phyloP scores from a whole-genome alignment of 92 coral and sea anemone genomes.

The Ricordea florida region DNA sequence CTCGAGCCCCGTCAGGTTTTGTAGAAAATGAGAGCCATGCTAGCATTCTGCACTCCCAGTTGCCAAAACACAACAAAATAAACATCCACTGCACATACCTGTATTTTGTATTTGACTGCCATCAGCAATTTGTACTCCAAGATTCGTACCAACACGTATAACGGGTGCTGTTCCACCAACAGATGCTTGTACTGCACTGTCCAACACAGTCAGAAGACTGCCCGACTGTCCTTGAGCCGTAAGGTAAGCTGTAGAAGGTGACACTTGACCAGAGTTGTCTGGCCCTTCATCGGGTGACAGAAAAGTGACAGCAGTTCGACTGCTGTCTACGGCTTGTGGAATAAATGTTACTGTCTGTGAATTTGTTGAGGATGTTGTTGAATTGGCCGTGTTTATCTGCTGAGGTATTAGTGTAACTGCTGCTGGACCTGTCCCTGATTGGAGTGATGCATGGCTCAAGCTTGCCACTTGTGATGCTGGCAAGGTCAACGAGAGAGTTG shows the following conservation, averaged over 20 bases:
- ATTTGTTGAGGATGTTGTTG: slow-evolving; percentile 47
- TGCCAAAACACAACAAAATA: neutral
- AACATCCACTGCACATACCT: slow-evolving; percentile 39
- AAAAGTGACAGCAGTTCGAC: slow-evolving; percentile 38
- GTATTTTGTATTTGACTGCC: slow-evolving; percentile 33
- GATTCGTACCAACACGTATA: slow-evolving; percentile 44
- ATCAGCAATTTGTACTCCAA: slow-evolving; percentile 19
- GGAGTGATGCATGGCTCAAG: slow-evolving; percentile 68
- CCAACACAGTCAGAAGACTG: slow-evolving; percentile 76
- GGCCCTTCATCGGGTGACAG: slow-evolving; percentile 16
- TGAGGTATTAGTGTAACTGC: slow-evolving; percentile 77
- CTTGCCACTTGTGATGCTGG: slow-evolving; percentile 83
- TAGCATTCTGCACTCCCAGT: neutral
- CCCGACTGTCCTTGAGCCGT: slow-evolving; percentile 66
- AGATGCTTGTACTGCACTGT: slow-evolving; percentile 59
- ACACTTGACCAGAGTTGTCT: slow-evolving; percentile 8
- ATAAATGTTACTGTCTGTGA: slow-evolving; percentile 75
- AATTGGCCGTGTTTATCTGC: slow-evolving; percentile 54
- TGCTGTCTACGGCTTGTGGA: slow-evolving; percentile 43
- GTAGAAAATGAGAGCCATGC: neutral
- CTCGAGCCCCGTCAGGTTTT: no score
- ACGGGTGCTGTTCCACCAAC: slow-evolving; percentile 21
- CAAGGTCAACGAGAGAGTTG: slow-evolving; percentile 72
- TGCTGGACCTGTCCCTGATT: slow-evolving; percentile 64
- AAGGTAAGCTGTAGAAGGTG: slow-evolving; percentile 39